These are phyloP conservation scores for Clarias fuscus DNA, from an alignment of 2,797 vertebrate species.

Conservation along the genomic window DNA sequence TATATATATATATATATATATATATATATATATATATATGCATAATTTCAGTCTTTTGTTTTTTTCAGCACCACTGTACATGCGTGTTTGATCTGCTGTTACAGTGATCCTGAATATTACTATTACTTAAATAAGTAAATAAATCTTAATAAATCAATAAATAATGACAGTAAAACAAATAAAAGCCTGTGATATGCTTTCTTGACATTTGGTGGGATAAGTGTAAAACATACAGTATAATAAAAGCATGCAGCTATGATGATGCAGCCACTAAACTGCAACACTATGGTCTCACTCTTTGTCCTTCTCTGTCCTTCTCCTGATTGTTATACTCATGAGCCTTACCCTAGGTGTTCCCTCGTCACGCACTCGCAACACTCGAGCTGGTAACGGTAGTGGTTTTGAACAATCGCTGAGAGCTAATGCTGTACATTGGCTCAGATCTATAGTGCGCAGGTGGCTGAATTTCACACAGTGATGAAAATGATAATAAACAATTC, in stretches of 20 bases:
- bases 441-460: constrained; percentile 31
- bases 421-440: constrained; percentile 15
- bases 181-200: not conserved
- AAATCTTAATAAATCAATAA: not conserved
- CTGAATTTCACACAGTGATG: constrained; percentile 35
- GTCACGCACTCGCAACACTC: constrained; percentile 4
- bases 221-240: no score
- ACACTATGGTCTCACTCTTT: not conserved
- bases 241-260: no score
- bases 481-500: constrained; percentile 33
- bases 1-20: no score
- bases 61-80: no score
- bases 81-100: not conserved
- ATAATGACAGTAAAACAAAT: not conserved
- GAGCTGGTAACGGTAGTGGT: not conserved
- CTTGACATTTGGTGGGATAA: not conserved
- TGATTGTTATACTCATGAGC: constrained; percentile 6
- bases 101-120: not conserved
- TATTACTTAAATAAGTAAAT: not conserved
- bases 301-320: constrained; percentile 13
- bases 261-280: not conserved
- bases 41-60: no score
- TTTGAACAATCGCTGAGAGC: not conserved
- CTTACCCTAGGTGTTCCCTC: constrained; percentile 1
- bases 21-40: no score